Base-by-base conservation (phyloP, 2,888 invertebrate genomes). In the Saturnia pavonia region DNA sequence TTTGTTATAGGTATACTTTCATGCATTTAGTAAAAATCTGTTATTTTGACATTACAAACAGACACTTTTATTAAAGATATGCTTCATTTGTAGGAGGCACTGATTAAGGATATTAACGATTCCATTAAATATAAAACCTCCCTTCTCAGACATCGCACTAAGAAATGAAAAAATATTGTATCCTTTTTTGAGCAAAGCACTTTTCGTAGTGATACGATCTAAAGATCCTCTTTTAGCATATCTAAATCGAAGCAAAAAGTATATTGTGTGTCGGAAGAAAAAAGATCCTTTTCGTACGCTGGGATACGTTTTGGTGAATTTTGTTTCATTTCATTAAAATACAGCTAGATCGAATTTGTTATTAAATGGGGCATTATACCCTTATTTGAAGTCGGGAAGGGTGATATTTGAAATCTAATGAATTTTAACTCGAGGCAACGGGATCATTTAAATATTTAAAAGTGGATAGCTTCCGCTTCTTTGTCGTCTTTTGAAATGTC, bases 331-430 rank as follows among this genome's bases (percentile, higher is more conserved):
- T 84, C 80, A 88, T 86, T 87, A 88, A 34, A 34, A 88, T 83
- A 80, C 85, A 80, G 85, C 75, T 82, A 82, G 85, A 87, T 88
- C 91, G 91, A 93, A 92, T 93, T 94, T 91, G 90, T 89, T 91
- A 91, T 87, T 91, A 92, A 92, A 92, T 92, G 87, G 90, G 85
- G 86, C 87, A 89, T 92, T 91, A 91, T 89, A 83, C 82, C 84
- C 85, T 85, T 88, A 86, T 87, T 87, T 81, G 82, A 85, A 80
- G 80, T 79, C 82, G 77, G 78, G 74, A 78, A 83, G 90, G 90
- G 91, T 87, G 84, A 83, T 77, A 82, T 86, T 88, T 76, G 86
- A 85, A 87, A 89, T 90, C 84, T 86, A 85, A 89, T 92, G 91
- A 91, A 92, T 92, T 89, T 89, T 86, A 89, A 91, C 87, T 88